These are phyloP conservation scores for Aphis gossypii DNA, from an alignment of 1,140 invertebrate genomes.

Conservation along the genomic window DNA sequence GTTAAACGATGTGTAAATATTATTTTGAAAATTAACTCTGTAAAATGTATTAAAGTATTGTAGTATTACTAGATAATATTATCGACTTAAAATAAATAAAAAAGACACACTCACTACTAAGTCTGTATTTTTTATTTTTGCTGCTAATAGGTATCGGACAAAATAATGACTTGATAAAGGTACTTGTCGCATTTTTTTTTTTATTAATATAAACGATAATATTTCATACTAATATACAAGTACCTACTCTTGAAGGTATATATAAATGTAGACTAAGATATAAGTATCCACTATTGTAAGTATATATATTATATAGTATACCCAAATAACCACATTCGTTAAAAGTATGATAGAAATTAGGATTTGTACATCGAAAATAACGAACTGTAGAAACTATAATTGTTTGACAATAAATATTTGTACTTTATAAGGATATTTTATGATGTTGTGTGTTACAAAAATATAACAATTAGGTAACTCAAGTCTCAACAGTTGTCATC, in stretches of 20 bases:
- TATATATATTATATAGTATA: background rate
- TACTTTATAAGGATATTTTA: background rate
- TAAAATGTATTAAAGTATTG: background rate
- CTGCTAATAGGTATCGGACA: background rate
- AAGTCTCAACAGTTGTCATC: background rate
- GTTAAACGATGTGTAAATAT: background rate
- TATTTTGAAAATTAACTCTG: background rate
- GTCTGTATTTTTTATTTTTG: background rate
- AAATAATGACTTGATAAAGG: background rate
- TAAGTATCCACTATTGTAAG: too few species aligned
- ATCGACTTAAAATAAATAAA: background rate
- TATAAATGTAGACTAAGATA: too few species aligned
- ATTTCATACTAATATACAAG: background rate
- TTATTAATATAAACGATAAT: background rate
- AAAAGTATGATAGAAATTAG: background rate
- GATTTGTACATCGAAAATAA: background rate
- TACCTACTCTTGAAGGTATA: too few species aligned
- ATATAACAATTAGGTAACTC: slow-evolving; percentile 13
- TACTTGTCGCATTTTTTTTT: background rate
- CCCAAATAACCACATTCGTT: background rate
- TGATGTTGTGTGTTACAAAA: background rate
- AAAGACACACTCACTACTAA: background rate
- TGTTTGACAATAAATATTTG: slow-evolving; percentile 6
- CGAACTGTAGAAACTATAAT: background rate
- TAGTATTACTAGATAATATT: too few species aligned